Base-by-base conservation (phyloP, 2,113 vertebrate genomes). In the Gila orcuttii region DNA sequence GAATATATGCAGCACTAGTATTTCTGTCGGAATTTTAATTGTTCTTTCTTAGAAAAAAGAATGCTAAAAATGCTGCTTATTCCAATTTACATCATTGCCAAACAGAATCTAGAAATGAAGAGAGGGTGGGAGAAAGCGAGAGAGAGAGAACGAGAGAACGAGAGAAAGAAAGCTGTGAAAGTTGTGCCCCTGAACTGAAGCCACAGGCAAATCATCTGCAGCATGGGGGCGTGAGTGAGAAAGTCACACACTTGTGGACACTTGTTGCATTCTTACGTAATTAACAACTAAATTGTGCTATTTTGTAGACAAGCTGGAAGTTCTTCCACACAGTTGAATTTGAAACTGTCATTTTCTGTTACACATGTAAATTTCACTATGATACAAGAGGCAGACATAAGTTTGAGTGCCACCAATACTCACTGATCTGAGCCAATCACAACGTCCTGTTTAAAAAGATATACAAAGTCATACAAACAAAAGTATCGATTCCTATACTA, bases 121-220 rank as follows among this genome's bases (percentile, higher is more conserved):
- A 76, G n/a, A 77, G 42, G 74, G 25, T 76, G 74, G 74, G 25
- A 76, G 47, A 76, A 76, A 50, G 47, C 0, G 15, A 52, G 47
- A 76, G 47, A 47, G 25, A 76, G 45, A 76, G 52, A 50, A 1
- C 1, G 7, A 42, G 39, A 42, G 33, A 36, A 4, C 3, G 28
- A 28, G 42, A 1, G 13, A 50, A 25, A 77, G 47, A 57, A 19
- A 52, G 45, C 45, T 76, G 74, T 76, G 74, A 76, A 76, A 25
- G 42, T 52, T 50, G 17, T 76, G 42, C 74, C 74, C 74, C 8
- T 42, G 42, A 42, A 42, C 73, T 55, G 74, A 77, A 77, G 74
- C 47, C n/a, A 77, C 47, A 55, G 10, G 74, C 15, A 19, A 69
- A 36, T 36, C 12, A 69, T 28, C 31, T 17, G 66, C 39, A 77